A percentile compares a stretch with the other conserved stretches of the same genome.
Conservation (phyloP, 2,113 vertebrate genomes). For the Xiphias gladius region DNA sequence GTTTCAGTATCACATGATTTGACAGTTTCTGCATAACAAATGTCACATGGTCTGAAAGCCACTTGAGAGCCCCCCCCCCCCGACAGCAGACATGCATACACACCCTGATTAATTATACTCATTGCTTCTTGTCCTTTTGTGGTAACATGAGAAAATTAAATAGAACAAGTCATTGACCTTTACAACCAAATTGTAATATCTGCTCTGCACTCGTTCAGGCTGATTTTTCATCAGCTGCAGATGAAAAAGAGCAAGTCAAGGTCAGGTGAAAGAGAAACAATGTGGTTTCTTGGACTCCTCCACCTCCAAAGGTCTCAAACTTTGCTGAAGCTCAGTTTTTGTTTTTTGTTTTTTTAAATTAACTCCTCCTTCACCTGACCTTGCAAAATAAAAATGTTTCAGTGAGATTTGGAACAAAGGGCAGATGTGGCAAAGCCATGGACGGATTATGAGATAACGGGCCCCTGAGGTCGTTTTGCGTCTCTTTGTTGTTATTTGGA, state of each 20-base stretch:
- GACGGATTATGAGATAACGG: neutral
- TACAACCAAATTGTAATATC: neutral
- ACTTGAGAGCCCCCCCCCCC: too few species aligned
- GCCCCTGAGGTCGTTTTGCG: too few species aligned
- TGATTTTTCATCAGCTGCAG: neutral
- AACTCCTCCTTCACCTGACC: neutral
- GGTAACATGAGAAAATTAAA: too few species aligned
- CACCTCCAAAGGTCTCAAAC: neutral
- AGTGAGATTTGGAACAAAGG: neutral
- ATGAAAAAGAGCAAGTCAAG: neutral
- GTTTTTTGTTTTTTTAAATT: too few species aligned
- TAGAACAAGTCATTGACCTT: neutral
- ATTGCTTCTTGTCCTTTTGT: neutral
- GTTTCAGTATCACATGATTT: neutral
- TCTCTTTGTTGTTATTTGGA: too few species aligned
- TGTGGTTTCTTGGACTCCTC: neutral
- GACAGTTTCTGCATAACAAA: neutral
- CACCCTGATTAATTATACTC: neutral
- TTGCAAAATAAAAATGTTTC: neutral
- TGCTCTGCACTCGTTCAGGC: too few species aligned
- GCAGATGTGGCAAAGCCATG: too few species aligned
- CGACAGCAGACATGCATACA: neutral
- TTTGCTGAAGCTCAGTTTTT: neutral
- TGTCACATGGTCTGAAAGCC: neutral
- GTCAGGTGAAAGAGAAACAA: neutral